These are phyloP conservation scores for Saguinus imperator DNA, from an alignment of 2,113 vertebrate species.

Conservation along the genomic window DNA sequence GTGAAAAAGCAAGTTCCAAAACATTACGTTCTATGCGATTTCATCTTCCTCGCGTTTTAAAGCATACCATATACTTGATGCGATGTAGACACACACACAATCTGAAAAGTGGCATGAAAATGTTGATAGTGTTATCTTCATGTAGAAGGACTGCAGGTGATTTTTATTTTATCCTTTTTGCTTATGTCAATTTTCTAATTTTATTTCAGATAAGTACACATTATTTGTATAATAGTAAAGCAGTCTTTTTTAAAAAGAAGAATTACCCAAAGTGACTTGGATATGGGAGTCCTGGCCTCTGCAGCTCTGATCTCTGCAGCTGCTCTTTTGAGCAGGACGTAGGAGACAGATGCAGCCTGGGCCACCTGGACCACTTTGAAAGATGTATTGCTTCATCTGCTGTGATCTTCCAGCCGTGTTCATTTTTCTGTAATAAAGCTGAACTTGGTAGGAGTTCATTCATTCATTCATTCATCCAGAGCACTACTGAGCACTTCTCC, in stretches of 20 bases:
- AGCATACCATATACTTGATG: background rate
- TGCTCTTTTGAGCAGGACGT: rapidly evolving
- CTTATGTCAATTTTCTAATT: background rate
- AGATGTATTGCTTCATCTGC: background rate
- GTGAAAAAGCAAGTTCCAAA: background rate
- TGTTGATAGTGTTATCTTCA: background rate
- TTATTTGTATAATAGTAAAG: too few species aligned
- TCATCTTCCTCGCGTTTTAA: background rate
- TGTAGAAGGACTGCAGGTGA: too few species aligned
- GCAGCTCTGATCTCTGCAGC: background rate
- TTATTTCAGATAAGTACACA: background rate
- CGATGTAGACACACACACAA: background rate
- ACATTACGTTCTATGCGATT: too few species aligned
- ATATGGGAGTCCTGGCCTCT: background rate
- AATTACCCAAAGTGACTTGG: too few species aligned
- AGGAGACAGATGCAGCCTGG: too few species aligned
- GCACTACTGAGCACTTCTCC: background rate
- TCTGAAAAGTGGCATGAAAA: background rate
- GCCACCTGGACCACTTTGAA: too few species aligned
- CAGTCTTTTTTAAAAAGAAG: background rate
- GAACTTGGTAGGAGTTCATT: too few species aligned
- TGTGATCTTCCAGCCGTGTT: background rate
- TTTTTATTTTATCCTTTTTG: background rate
- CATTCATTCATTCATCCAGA: background rate
- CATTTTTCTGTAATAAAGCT: too few species aligned